Base-by-base conservation (phyloP, 2,113 vertebrate species). In the Myiagra hebetior region DNA sequence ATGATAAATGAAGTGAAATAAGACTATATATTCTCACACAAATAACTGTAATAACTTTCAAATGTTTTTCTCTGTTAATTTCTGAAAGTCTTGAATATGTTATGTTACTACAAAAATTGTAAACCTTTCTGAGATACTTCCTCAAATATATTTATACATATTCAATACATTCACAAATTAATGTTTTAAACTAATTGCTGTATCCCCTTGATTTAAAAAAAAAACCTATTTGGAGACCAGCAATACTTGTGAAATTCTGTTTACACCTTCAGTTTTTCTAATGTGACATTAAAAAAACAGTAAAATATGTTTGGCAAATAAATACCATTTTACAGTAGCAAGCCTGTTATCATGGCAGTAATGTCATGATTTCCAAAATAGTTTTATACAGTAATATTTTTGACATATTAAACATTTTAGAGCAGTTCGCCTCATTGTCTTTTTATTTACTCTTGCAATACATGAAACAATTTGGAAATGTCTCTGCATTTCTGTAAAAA, bases 71-170 rank as follows among this genome's bases (percentile, higher is more conserved):
- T 65, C 24, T 2, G 1, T 37, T 88, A 47, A 41, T 53, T 91
- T 63, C 65, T 65, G 22, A 31, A 64, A 85, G 11, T 44, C 8
- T 85, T 47, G 6, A 69, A 85, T 33, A 16, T 77, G 1, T 18
- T 62, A 3, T 57, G 11, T 73, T 87, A 7, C 19, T 80, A 26
- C 13, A 50, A 88, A 78, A 63, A 37, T 7, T 15, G 12, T 37
- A 63, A 60, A 50, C 4, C 15, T 76, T 81, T 55, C 24, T 62
- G n/a, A 67, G 41, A 44, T 11, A 39, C 7, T 72, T 60, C 13
- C 12, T 74, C 23, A 47, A 74, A 56, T 60, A 44, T 3, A 4
- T 8, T 11, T 46, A 19, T 44, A 13, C 0, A 0, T 76, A 46
- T 68, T 73, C 31, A 15, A 3, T 24, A 37, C 31, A 39, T 33